Evolutionary conservation across 1,140 invertebrate genomes (phyloP), one percentile per base, ranked within the genome.

Genomic region (Batillaria attramentaria): DNA sequence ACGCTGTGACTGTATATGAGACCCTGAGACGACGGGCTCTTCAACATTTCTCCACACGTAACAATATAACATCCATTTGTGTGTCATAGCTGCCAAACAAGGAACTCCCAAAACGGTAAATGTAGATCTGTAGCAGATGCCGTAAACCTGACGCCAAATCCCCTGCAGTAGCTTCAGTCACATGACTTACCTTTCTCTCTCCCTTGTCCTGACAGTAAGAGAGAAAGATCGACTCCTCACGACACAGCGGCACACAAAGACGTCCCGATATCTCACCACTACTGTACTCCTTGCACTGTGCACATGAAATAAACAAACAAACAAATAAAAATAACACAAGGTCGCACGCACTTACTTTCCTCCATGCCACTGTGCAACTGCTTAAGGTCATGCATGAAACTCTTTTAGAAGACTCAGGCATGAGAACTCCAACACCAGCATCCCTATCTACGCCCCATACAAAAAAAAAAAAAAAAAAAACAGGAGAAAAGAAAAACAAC

Each of bases 251-350:
- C n/a, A 24, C n/a, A 37, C 73, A 75, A 5, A 75, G 54, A 24
- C 57, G 54, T 28, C 73, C 73, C 13, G 73, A 57, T 8, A 75
- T 37, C 31, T 75, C 73, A 16, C 73, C 73, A 5, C 24, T 31
- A 35, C 6, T 57, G 24, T 62, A 75, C 5, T 75, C 73, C 37
- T 65, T 42, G 39, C 73, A 75, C 73, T 75, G 73, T n/a, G n/a
- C n/a, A n/a, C n/a, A n/a, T n/a, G n/a, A n/a, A n/a, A n/a, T n/a
- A n/a, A n/a, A n/a, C n/a, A 41, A 75, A 33, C 24, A 46, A 24
- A 28, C 28, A 72, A 13, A n/a, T 41, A 43, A 35, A 37, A 5
- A 16, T 68, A 18, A 35, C 66, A 68, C 8, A 68, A 16, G 31
- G 37, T 13, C 66, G 4, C 4, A 35, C 37, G 33, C 37, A 68